phyloP scores from a whole-genome alignment of 2,888 invertebrate species.

The Heliconius erato region DNA sequence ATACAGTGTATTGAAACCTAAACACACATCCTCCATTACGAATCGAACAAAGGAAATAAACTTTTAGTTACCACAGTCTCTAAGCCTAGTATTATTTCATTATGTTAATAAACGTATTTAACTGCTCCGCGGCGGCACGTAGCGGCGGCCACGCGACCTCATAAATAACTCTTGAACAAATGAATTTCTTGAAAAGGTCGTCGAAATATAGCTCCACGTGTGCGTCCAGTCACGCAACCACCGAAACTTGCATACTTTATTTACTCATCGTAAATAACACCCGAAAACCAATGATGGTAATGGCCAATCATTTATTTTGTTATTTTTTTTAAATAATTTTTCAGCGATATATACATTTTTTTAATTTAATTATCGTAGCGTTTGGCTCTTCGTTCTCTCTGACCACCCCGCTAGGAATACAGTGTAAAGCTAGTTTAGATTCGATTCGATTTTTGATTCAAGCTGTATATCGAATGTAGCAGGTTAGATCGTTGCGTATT shows the following conservation, averaged over 20 bases:
- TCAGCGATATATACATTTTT: neutral
- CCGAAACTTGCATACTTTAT: conserved; percentile 71
- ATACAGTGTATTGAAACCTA: conserved; percentile 2
- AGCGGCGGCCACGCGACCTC: conserved; percentile 70
- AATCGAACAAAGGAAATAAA: conserved; percentile 39
- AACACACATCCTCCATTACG: conserved; percentile 7
- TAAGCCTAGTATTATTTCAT: conserved; percentile 49
- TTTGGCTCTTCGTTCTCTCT: too few relatives aligned
- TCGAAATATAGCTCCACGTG: conserved; percentile 81
- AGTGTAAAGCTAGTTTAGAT: too few relatives aligned
- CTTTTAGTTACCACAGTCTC: conserved; percentile 30
- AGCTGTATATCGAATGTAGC: too few relatives aligned
- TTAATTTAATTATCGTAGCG: too few relatives aligned
- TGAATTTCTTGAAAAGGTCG: conserved; percentile 84
- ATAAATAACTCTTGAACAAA: conserved; percentile 72
- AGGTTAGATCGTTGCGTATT: too few relatives aligned
- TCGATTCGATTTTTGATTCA: too few relatives aligned
- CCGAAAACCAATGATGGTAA: conserved; percentile 41
- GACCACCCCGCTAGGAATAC: too few relatives aligned
- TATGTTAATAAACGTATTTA: conserved; percentile 68
- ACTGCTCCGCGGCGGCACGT: conserved; percentile 64
- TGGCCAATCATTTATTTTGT: neutral
- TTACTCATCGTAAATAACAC: conserved; percentile 57
- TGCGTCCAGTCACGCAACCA: conserved; percentile 77
- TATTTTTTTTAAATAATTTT: neutral